Conservation (phyloP, 2,113 vertebrate species). For the Fulica atra region DNA sequence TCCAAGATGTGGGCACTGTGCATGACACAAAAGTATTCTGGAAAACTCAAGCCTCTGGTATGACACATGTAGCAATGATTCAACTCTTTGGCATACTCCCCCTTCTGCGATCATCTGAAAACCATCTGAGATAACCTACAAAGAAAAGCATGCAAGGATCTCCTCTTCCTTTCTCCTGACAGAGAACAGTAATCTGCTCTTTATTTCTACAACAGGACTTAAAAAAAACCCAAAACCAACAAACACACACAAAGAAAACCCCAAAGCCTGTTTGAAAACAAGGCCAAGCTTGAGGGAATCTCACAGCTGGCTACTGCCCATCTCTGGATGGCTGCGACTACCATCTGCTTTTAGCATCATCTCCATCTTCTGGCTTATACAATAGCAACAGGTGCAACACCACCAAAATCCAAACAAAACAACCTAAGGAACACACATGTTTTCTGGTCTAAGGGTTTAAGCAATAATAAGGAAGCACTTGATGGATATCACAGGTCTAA, state of each 20-base stretch:
- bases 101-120: neutral
- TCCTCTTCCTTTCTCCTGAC: neutral
- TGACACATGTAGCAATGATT: neutral
- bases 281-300: neutral
- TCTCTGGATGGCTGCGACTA: fast-evolving
- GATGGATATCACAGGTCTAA: neutral
- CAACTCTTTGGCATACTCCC: neutral
- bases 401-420: neutral
- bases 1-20: constrained; percentile 20
- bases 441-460: neutral
- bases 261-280: neutral
- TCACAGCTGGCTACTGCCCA: neutral
- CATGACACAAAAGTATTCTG: neutral
- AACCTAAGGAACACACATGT: neutral
- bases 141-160: neutral
- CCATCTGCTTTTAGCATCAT: constrained; percentile 22
- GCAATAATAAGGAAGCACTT: neutral
- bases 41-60: constrained; percentile 3
- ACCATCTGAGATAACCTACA: constrained; percentile 18
- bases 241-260: neutral
- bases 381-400: constrained; percentile 29
- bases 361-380: neutral
- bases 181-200: neutral
- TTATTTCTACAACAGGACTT: neutral
- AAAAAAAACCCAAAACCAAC: too few species aligned